A percentile compares a stretch with the other conserved stretches of the same genome.
Conservation (phyloP, 2,113 vertebrate species). For the Perognathus longimembris region DNA sequence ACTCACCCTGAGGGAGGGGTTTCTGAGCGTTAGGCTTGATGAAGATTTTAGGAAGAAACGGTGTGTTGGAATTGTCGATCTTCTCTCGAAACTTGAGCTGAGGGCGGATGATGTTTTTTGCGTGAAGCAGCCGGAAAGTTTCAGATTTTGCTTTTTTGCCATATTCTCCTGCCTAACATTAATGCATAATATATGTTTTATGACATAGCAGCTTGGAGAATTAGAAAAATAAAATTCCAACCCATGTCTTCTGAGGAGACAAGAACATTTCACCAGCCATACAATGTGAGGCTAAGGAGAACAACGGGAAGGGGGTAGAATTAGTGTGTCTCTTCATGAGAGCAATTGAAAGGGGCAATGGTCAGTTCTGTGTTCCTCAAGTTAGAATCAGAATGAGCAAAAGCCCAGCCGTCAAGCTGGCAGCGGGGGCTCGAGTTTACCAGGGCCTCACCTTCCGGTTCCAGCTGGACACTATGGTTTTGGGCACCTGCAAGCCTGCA, state of each 20-base stretch:
- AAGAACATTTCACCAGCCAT: not conserved
- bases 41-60: conserved; percentile 95
- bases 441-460: conserved; percentile 93
- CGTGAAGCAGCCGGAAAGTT: conserved; percentile 95
- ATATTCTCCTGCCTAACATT: conserved; percentile 87
- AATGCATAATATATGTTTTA: not conserved
- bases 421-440: fast-evolving
- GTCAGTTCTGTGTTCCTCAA: not conserved
- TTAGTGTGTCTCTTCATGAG: not conserved
- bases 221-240: not conserved
- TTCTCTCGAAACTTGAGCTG: conserved; percentile 97
- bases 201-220: not conserved
- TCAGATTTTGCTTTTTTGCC: conserved; percentile 86
- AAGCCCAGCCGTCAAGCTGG: not conserved
- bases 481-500: conserved; percentile 92
- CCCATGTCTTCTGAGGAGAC: not conserved
- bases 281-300: not conserved
- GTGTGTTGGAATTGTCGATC: conserved; percentile 97
- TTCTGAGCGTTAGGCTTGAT: conserved; percentile 95
- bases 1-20: conserved; percentile 93
- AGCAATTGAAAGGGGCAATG: not conserved
- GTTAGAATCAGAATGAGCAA: not conserved
- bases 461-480: conserved; percentile 97
- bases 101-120: conserved; percentile 95
- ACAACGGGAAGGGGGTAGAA: not conserved